Evolutionary conservation across 2,888 invertebrate genomes (phyloP), one percentile per base, ranked within the genome.

Genomic region (Agonopterix heracliana): DNA sequence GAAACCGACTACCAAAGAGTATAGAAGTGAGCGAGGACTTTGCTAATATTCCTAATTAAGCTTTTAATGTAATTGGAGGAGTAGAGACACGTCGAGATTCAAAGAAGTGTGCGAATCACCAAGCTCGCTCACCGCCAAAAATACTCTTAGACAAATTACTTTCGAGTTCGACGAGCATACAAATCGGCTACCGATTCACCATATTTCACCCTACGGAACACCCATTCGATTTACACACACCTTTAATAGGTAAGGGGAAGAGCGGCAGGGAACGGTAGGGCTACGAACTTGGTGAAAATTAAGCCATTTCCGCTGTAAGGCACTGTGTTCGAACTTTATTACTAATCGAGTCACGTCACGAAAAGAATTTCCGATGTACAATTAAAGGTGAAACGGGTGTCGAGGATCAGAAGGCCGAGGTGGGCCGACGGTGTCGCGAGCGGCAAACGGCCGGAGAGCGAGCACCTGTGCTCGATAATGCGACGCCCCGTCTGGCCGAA

Each of bases 61-160:
- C 83, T 85, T 81, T 86, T 85, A 86, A 86, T 81, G 81, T 85
- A 88, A 88, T 87, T 86, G 80, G 81, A 84, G 78, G 74, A 81
- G 76, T 76, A 71, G 78, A 79, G 82, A 83, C 78, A 79, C 74
- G 77, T 80, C 74, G 74, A 67, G 69, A 75, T 75, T 74, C 68
- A 70, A 74, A 74, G 68, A 66, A 66, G 67, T 64, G 64, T 66
- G 58, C 61, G 64, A 72, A 62, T 58, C 63, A 57, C 61, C 64
- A 60, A 70, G 74, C 72, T 77, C 3, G 3, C 74, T 73, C 68
- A 68, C 69, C 71, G 71, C 78, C 78, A 78, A 82, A 83, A 83
- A 83, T 80, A 81, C 82, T 81, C 74, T 82, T 65, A 82, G 77
- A 85, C 78, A 83, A 81, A 84, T 86, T 84, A 81, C 81, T 83